These are phyloP conservation scores for Mormyrops boulengeri DNA, from an alignment of 2,797 vertebrate species.

Conservation along the genomic window DNA sequence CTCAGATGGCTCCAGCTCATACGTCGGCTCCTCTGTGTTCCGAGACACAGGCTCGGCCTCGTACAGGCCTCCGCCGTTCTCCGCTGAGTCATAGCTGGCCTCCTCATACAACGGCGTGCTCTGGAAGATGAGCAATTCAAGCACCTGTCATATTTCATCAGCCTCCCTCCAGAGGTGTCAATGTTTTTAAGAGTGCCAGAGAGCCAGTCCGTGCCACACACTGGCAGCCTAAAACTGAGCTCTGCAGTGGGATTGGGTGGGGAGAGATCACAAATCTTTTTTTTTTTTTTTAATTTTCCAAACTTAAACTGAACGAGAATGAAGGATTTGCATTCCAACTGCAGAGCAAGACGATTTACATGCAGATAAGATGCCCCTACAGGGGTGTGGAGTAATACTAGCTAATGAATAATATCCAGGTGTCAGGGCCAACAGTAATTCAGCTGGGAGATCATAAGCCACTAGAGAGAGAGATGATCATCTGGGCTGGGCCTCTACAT, in stretches of 20 bases:
- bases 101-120: conserved; percentile 21
- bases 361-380: neutral
- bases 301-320: neutral
- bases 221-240: neutral
- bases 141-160: neutral
- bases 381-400: neutral
- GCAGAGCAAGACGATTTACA: neutral
- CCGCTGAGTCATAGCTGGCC: conserved; percentile 17
- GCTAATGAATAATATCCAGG: neutral
- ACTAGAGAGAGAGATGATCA: neutral
- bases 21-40: conserved; percentile 44
- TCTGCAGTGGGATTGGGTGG: neutral
- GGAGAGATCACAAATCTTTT: too few relatives aligned
- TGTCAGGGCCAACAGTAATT: neutral
- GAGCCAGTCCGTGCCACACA: neutral
- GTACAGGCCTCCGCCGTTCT: conserved; percentile 33
- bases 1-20: conserved; percentile 43
- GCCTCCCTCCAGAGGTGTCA: neutral
- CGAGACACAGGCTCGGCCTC: conserved; percentile 39
- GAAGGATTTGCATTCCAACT: neutral
- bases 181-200: neutral
- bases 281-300: neutral
- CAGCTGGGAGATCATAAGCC: neutral
- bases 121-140: conserved; percentile 16
- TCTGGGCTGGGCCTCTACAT: neutral